These are phyloP conservation scores for Stictonetta naevosa DNA, from an alignment of 2,113 vertebrate genomes.

Conservation along the genomic window DNA sequence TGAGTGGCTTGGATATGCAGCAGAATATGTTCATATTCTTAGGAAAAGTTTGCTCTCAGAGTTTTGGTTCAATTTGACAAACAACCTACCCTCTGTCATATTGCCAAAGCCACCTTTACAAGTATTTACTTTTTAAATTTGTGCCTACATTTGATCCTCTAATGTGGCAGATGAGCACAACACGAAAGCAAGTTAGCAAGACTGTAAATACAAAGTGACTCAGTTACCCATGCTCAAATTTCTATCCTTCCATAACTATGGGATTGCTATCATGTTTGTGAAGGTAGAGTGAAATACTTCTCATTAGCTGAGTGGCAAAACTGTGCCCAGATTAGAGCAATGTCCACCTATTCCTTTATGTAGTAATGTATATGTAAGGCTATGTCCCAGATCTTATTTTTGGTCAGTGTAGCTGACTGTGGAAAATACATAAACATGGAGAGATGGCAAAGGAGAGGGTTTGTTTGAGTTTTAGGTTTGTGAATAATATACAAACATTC, in stretches of 20 bases:
- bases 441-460: not conserved
- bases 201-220: not conserved
- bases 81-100: not conserved
- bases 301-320: not conserved
- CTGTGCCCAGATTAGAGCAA: not conserved
- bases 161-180: not conserved
- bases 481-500: constrained; percentile 59
- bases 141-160: not conserved
- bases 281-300: not conserved
- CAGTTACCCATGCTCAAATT: not conserved
- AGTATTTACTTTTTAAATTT: not conserved
- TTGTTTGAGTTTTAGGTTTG: constrained; percentile 45
- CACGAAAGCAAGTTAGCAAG: not conserved
- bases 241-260: not conserved
- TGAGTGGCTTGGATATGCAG: not conserved
- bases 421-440: not conserved
- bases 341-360: not conserved
- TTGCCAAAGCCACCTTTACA: not conserved
- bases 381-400: not conserved
- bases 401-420: not conserved
- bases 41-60: not conserved
- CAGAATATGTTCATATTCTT: not conserved
- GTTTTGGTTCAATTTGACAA: not conserved
- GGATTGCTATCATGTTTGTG: not conserved
- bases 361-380: not conserved